Evolutionary conservation across 2,797 vertebrate species (phyloP).

Genomic region (Phoxinus dragarum): DNA sequence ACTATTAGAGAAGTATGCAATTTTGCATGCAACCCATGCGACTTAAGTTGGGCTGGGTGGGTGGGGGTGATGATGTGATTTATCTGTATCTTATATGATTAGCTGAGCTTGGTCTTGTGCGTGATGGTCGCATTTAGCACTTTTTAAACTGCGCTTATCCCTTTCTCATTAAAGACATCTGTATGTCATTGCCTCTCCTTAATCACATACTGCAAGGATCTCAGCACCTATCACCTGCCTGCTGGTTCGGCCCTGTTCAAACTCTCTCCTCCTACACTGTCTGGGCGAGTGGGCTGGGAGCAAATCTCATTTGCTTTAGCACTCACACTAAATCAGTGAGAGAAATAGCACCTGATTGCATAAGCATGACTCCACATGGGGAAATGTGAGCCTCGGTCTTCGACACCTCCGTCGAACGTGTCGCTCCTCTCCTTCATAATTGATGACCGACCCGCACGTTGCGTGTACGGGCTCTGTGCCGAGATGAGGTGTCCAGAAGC

Average conservation of each 20-base stretch:
- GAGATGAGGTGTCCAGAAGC: slow-evolving; percentile 49
- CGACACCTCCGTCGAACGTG: slow-evolving; percentile 50
- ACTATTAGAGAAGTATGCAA: too few species aligned
- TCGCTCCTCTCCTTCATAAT: slow-evolving; percentile 62
- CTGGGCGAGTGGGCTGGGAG: slow-evolving; percentile 42
- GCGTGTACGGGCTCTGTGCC: slow-evolving; percentile 52
- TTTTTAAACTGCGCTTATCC: slow-evolving; percentile 47
- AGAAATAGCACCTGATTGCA: slow-evolving; percentile 60
- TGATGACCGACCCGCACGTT: slow-evolving; percentile 54
- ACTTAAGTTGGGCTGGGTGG: too few species aligned
- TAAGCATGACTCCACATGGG: slow-evolving; percentile 61
- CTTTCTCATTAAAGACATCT: slow-evolving; percentile 55
- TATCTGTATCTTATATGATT: slow-evolving; percentile 47
- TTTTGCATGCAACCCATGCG: too few species aligned
- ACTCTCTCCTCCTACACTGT: slow-evolving; percentile 55
- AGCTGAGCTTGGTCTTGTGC: slow-evolving; percentile 45
- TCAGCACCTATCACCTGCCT: slow-evolving; percentile 52
- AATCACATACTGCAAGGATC: slow-evolving; percentile 50
- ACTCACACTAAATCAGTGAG: slow-evolving; percentile 59
- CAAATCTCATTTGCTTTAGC: slow-evolving; percentile 63
- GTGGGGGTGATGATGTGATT: too few species aligned
- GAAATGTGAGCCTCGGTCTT: slow-evolving; percentile 60
- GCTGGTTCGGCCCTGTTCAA: slow-evolving; percentile 31
- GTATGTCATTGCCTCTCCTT: slow-evolving; percentile 54
- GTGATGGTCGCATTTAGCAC: slow-evolving; percentile 42